Evolutionary conservation across 2,888 invertebrate species (phyloP), one percentile per base, ranked within the genome.

Genomic region (Lasius fuliginosus): DNA sequence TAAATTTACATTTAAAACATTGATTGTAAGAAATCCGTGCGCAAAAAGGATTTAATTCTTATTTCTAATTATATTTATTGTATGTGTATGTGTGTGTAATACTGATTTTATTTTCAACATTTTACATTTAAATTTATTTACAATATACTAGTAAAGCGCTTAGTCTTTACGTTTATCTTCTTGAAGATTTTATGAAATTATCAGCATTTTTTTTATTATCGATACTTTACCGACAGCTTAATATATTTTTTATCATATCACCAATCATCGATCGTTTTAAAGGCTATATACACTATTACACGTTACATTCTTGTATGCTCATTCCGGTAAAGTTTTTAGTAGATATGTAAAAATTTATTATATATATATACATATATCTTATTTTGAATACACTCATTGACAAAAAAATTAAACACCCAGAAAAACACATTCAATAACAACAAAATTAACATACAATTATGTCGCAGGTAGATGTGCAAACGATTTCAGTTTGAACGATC

Each of bases 201-300:
- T 5, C 11, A 65, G 18, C 1, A 67, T 12, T 23, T 12, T 12
- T 40, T 53, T 15, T 65, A 27, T 6, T 56, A 40, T 40, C 18
- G 36, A 40, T 77, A 67, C 0, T 56, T 77, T 77, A 77, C 8
- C 40, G 53, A 65, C 53, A 15, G 12, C 1, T 18, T 12, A 53
- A 40, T 30, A 36, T 53, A 12, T 0, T 40, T 18, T 33, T 53
- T 65, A 49, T 53, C 12, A 6, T 30, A 42, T 8, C 0, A 5
- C 0, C 4, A 64, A 49, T 65, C 3, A 23, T 27, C 0, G 12
- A n/a, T 0, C 12, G 18, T 18, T 49, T 49, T 49, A 5, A 64
- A 23, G 36, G 1, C 0, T 5, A 42, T 40, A 23, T 23, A 0
- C 23, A 23, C 23, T 23, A 23, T 60, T 40, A 58, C 3, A 11